Evolutionary conservation across 2,113 vertebrate genomes (phyloP).

Genomic region (Neogale vison): DNA sequence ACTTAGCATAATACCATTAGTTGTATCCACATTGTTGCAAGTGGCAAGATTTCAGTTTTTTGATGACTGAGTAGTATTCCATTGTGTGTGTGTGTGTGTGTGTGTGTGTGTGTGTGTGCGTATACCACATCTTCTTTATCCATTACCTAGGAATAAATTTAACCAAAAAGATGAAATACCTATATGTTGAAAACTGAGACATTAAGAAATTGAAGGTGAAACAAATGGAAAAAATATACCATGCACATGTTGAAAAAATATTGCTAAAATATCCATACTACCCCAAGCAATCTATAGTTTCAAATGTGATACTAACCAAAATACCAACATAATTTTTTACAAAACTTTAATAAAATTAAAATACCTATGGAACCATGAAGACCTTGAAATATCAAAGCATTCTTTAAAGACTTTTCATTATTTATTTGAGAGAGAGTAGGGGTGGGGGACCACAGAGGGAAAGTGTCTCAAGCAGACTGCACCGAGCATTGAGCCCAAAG

Average conservation of each 20-base stretch:
- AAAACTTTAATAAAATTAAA: background rate
- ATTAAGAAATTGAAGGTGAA: background rate
- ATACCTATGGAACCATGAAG: background rate
- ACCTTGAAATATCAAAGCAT: background rate
- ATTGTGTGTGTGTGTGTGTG: too few species aligned
- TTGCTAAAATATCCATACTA: background rate
- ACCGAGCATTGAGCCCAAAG: background rate
- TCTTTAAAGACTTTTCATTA: background rate
- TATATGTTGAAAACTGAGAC: background rate
- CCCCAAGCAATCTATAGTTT: background rate
- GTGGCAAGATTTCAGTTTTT: too few species aligned
- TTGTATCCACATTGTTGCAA: too few species aligned
- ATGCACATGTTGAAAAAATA: background rate
- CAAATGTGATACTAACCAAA: background rate
- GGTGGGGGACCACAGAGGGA: background rate
- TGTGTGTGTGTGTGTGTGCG: too few species aligned
- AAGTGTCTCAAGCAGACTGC: background rate
- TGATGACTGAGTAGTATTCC: too few species aligned
- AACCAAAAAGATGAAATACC: background rate
- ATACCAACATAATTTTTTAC: background rate
- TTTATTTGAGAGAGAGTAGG: background rate
- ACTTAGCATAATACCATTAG: too few species aligned
- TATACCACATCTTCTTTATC: too few species aligned
- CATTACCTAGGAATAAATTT: background rate
- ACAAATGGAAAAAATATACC: background rate